Evolutionary conservation across 2,888 invertebrate species (phyloP), one percentile per base, ranked within the genome.

Genomic region (Heterodera filipjevi): DNA sequence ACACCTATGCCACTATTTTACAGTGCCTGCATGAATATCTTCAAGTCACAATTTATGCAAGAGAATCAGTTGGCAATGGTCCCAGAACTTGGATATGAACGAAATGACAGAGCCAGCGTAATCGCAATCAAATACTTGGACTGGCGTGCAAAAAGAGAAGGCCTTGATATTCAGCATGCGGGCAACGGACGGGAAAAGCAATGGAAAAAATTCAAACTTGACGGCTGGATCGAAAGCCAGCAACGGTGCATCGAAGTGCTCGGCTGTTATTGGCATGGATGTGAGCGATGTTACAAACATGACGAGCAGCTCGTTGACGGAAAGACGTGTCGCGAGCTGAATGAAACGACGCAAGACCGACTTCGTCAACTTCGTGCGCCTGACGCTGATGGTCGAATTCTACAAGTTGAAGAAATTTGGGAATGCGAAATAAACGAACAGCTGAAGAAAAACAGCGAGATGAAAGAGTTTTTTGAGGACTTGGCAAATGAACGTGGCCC

Each of bases 131-230:
- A 71, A 71, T 71, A 71, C 30, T 19, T 71, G 8, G 35, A 71
- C 8, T 71, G 71, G 71, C 22, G 71, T 22, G 6, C 71, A 71
- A 35, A 33, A 33, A 6, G 39, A 6, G 64, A 64, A 27, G 27
- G 32, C 22, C 6, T 35, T 33, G 32, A 33, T 10, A 71, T 71
- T 22, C 27, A n/a, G 71, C 71, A 71, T 2, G 71, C 71, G 1
- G 71, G 71, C 35, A 71, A 71, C 35, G 71, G 71, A 12, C 44
- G 71, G 14, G 71, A 71, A 46, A 39, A 27, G n/a, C 44, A n/a
- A 19, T 44, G 46, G 71, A 49, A 49, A 49, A 49, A 49, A 14
- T 49, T 49, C 8, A 49, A 49, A 19, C 49, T 49, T 19, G 49
- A 49, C 1, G 49, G 49, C 0, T 49, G 49, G 49, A 49, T 49